Evolutionary conservation across 2,113 vertebrate species (phyloP).

Genomic region (Emydura subglobosa): DNA sequence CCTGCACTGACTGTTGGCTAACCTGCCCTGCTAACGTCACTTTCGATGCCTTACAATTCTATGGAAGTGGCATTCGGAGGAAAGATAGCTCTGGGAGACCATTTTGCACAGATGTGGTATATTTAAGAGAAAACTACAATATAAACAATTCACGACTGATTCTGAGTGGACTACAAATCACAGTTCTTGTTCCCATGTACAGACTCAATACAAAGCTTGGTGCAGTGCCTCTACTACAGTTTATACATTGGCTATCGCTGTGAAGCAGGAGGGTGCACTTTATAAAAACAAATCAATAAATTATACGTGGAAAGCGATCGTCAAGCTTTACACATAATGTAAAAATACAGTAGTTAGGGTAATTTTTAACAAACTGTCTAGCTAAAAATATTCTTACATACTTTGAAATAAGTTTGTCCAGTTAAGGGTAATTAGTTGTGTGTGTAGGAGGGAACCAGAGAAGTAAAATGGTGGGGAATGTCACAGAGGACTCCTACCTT

Average conservation of each 20-base stretch:
- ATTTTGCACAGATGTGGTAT: background rate
- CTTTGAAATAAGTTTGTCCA: constrained; percentile 66
- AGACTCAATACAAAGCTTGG: constrained; percentile 65
- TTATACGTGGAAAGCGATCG: constrained; percentile 74
- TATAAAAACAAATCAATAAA: constrained; percentile 78
- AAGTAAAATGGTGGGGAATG: background rate
- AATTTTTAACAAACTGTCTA: constrained; percentile 45
- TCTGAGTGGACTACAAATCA: constrained; percentile 53
- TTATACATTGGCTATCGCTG: constrained; percentile 24
- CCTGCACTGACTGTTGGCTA: rapidly evolving
- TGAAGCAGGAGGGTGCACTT: constrained; percentile 60
- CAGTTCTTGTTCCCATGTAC: constrained; percentile 62
- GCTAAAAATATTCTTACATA: constrained; percentile 50
- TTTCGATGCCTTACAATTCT: rapidly evolving
- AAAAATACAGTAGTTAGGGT: constrained; percentile 78
- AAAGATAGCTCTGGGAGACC: background rate
- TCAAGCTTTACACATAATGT: constrained; percentile 75
- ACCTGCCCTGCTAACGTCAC: background rate
- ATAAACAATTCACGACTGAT: constrained; percentile 43
- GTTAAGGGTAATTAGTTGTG: background rate
- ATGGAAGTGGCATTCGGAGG: rapidly evolving
- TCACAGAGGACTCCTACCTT: background rate
- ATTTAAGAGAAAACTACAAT: constrained; percentile 54
- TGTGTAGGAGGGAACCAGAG: background rate
- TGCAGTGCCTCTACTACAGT: constrained; percentile 59